A percentile compares a stretch with the other conserved stretches of the same genome.
Conservation (phyloP, 53 echinoderm and acorn worm genomes). For the Hippasteria phrygiana region DNA sequence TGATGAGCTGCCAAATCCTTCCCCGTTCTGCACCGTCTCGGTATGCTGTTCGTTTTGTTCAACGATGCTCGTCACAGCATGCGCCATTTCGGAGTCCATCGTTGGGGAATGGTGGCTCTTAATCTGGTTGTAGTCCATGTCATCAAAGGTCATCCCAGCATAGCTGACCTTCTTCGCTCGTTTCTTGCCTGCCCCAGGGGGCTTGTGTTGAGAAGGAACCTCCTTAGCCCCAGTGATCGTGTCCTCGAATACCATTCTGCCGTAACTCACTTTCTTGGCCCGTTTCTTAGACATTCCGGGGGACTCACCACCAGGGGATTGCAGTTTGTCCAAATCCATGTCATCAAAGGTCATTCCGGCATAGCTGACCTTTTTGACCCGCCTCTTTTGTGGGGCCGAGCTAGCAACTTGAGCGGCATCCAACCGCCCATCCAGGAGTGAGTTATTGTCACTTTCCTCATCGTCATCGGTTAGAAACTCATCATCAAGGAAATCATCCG, state of each 20-base stretch:
- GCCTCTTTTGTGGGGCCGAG: not conserved
- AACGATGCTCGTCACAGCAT: not conserved
- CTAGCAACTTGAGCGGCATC: not conserved
- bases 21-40: not conserved
- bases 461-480: slow-evolving; percentile 44
- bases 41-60: not conserved
- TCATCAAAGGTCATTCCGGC: slow-evolving; percentile 57
- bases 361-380: slow-evolving; percentile 54
- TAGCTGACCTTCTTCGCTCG: slow-evolving; percentile 39
- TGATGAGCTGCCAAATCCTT: slow-evolving; percentile 14
- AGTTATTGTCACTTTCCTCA: slow-evolving; percentile 5
- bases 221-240: too few relatives aligned
- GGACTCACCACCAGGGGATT: not conserved
- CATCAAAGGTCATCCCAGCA: slow-evolving; percentile 54
- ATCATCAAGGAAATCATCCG: slow-evolving; percentile 12
- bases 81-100: slow-evolving; percentile 4
- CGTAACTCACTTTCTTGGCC: slow-evolving; percentile 31
- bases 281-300: not conserved
- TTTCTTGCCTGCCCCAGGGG: not conserved
- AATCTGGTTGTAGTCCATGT: slow-evolving; percentile 50
- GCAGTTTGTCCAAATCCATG: slow-evolving; percentile 19
- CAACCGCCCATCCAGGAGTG: not conserved
- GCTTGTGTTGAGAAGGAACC: too few relatives aligned
- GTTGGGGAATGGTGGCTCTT: not conserved
- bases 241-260: slow-evolving; percentile 51